Base-by-base conservation (phyloP, 1,140 invertebrate species). In the Brachionus sp. region DNA sequence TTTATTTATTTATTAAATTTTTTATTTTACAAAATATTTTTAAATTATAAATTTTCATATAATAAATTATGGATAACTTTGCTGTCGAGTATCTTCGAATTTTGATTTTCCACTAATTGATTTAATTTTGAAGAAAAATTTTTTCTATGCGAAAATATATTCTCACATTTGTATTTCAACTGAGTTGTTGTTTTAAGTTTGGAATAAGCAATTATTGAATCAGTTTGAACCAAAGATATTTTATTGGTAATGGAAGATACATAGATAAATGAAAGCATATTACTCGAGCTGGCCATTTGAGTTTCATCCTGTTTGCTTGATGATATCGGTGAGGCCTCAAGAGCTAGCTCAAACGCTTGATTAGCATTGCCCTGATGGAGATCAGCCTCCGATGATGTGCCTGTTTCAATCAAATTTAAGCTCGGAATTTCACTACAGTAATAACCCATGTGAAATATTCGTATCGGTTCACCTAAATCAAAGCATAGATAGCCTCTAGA, bases 91-190 rank as follows among this genome's bases (percentile, higher is more conserved):
- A 13, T 4, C 25, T 46, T 44, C 3, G 9, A 16, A 42, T 39
- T 39, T 46, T 75, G 70, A 46, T 46, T 46, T 46, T 75, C 70
- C 0, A 75, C 5, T 44, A 75, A 46, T 25, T 46, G 70, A 25
- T 75, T 44, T 3, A 75, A 29, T 75, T 75, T 75, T 25, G 23
- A 44, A 0, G 70, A 75, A 46, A 75, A 75, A 35, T 75, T 25
- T 29, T 75, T 75, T 75, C 70, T 75, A 75, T 75, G 42, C 19
- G 70, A 75, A 75, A 75, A 75, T 25, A 75, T 75, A 46, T 75
- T 75, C 23, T 75, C 70, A 33, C 70, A 75, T 46, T 29, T 75
- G 19, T 75, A 75, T 46, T 75, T 75, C 1, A 75, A 10, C 44
- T 75, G 70, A 46, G 19, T 75, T 12, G 37, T 6, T 2, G 70